Evolutionary conservation across 2,113 vertebrate genomes (phyloP), one percentile per base, ranked within the genome.

Genomic region (Archocentrus centrarchus): DNA sequence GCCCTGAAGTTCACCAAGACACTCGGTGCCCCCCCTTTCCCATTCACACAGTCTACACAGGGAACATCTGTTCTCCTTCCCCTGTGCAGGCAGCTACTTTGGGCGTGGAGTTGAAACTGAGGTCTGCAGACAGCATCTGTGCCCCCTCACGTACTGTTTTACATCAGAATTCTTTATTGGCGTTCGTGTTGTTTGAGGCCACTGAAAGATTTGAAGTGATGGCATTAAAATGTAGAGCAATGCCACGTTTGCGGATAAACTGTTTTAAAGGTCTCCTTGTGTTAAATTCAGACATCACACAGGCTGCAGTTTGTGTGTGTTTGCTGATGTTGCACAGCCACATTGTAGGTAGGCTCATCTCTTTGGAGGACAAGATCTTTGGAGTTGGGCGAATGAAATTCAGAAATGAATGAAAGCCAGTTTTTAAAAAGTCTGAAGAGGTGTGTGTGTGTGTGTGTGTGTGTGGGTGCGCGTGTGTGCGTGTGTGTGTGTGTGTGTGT

Each of bases 21-120:
- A 35, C 68, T 76, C 8, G 2, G 24, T 77, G 66, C 47, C 81
- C 64, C 37, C 37, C 8, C 2, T 30, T 78, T 55, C 1, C 66
- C 18, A 15, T 44, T 14, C 66, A 30, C 77, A 57, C 75, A 27
- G 27, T 27, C 27, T 27, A 53, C 63, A 53, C 61, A 30, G 47
- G 47, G 44, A 87, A 80, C 91, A 92, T 89, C 88, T 93, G 92
- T 80, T 82, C 58, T 61, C 66, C 62, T 75, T 82, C 20, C 68
- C 68, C 15, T 8, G 17, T 6, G 2, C 68, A 73, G 63, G 47
- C 88, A 80, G 86, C 81, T 88, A 80, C 70, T 85, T 37, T 35
- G 64, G 47, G 50, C 18, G 5, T 18, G 60, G 77, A 64, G 86
- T 85, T 84, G 81, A 82, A 81, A 41, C 32, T 7, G 37, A 80